Conservation (phyloP, 1,140 invertebrate genomes). For the Spodoptera litura region DNA sequence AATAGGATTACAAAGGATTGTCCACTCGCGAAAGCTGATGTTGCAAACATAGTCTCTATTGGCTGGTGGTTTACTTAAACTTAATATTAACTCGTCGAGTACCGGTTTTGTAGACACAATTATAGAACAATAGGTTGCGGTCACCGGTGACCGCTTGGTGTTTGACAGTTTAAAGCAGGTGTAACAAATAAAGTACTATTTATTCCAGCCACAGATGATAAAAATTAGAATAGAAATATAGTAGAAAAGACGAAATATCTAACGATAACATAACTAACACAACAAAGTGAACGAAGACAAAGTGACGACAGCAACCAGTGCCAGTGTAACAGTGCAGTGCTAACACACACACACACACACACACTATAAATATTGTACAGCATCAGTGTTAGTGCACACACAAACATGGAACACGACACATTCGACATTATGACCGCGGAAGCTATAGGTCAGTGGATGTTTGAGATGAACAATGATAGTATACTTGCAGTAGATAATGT, state of each 20-base stretch:
- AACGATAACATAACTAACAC: conserved; percentile 36
- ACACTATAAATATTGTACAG: conserved; percentile 28
- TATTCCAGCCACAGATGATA: background rate
- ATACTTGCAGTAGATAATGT: conserved; percentile 13
- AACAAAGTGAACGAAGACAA: conserved; percentile 28
- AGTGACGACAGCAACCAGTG: conserved; percentile 29
- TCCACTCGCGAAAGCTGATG: background rate
- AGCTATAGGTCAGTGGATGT: conserved; percentile 79
- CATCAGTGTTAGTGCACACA: conserved; percentile 33
- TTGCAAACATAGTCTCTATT: too few relatives aligned
- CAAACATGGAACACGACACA: conserved; percentile 68
- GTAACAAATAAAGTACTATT: background rate
- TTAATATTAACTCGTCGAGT: too few relatives aligned
- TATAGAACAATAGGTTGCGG: too few relatives aligned
- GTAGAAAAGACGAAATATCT: conserved; percentile 32
- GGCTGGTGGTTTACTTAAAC: too few relatives aligned
- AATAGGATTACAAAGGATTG: background rate
- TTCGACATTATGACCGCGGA: conserved; percentile 75
- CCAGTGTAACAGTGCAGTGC: conserved; percentile 45
- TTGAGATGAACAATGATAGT: conserved; percentile 35
- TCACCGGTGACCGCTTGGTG: too few relatives aligned
- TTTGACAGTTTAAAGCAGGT: background rate
- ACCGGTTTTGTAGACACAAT: too few relatives aligned
- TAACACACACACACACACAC: conserved; percentile 28
- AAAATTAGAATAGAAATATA: conserved; percentile 33